Evolutionary conservation across 2,888 invertebrate species (phyloP).

Genomic region (Cantharis rustica): DNA sequence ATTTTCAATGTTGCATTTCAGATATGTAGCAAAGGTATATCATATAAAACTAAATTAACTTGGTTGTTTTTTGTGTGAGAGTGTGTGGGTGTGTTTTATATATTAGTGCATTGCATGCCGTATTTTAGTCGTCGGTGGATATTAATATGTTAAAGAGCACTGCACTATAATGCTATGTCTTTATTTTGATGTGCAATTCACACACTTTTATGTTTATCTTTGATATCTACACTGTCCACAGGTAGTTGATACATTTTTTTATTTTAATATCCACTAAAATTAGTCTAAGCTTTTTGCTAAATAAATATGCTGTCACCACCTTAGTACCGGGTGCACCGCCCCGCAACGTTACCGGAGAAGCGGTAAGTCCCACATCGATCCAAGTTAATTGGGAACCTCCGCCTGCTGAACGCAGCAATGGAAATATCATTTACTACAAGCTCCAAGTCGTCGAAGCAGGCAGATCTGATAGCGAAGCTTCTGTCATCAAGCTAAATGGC

Average conservation of each 20-base stretch:
- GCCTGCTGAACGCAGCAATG: slow-evolving; percentile 87
- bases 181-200: slow-evolving; percentile 33
- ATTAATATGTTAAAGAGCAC: slow-evolving; percentile 56
- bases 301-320: slow-evolving; percentile 49
- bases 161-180: slow-evolving; percentile 50
- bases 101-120: slow-evolving; percentile 54
- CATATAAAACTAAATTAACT: slow-evolving; percentile 30
- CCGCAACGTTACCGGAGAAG: slow-evolving; percentile 87
- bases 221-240: slow-evolving; percentile 29
- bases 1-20: slow-evolving; percentile 30
- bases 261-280: slow-evolving; percentile 51
- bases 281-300: slow-evolving; percentile 49
- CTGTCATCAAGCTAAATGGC: slow-evolving; percentile 77
- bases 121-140: slow-evolving; percentile 55
- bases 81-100: slow-evolving; percentile 45
- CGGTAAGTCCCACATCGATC: slow-evolving; percentile 87
- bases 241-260: slow-evolving; percentile 36
- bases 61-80: slow-evolving; percentile 39
- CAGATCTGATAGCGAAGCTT: slow-evolving; percentile 82
- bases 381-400: slow-evolving; percentile 93
- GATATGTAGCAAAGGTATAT: slow-evolving; percentile 32
- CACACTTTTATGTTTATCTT: slow-evolving; percentile 39
- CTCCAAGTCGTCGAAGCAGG: slow-evolving; percentile 87
- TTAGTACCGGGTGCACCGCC: slow-evolving; percentile 97
- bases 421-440: slow-evolving; percentile 93